phyloP scores from a whole-genome alignment of 2,797 vertebrate species.

The Argyrosomus regius region DNA sequence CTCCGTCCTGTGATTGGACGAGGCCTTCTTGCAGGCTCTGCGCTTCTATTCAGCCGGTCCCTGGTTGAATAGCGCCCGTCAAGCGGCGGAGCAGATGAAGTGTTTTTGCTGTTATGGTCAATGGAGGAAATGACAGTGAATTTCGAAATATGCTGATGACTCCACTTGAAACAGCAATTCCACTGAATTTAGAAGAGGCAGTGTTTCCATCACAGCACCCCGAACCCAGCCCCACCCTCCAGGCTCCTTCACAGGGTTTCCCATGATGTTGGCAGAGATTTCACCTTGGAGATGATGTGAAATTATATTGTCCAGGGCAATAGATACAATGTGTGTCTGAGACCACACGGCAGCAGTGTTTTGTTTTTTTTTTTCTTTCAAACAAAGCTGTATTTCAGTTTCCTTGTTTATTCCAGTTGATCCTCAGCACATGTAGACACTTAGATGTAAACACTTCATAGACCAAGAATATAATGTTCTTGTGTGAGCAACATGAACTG shows the following conservation, averaged over 20 bases:
- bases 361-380: not conserved
- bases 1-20: constrained; percentile 71
- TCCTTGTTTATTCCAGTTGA: constrained; percentile 30
- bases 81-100: constrained; percentile 67
- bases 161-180: constrained; percentile 72
- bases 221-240: too few species aligned
- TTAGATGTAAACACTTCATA: constrained; percentile 46
- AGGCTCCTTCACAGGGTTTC: constrained; percentile 43
- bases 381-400: constrained; percentile 30
- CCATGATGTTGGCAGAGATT: constrained; percentile 50
- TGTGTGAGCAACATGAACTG: constrained; percentile 20
- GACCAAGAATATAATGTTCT: constrained; percentile 18
- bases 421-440: constrained; percentile 3
- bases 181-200: constrained; percentile 66
- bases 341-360: constrained; percentile 25
- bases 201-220: constrained; percentile 42
- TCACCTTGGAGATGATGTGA: constrained; percentile 49
- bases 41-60: constrained; percentile 70
- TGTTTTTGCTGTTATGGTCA: constrained; percentile 80
- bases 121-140: constrained; percentile 80
- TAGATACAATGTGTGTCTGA: constrained; percentile 41
- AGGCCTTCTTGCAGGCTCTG: constrained; percentile 63
- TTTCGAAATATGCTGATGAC: constrained; percentile 85
- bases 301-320: constrained; percentile 44
- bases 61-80: constrained; percentile 73